Conservation (phyloP, 2,888 invertebrate species). For the Xestia rhomboidea region DNA sequence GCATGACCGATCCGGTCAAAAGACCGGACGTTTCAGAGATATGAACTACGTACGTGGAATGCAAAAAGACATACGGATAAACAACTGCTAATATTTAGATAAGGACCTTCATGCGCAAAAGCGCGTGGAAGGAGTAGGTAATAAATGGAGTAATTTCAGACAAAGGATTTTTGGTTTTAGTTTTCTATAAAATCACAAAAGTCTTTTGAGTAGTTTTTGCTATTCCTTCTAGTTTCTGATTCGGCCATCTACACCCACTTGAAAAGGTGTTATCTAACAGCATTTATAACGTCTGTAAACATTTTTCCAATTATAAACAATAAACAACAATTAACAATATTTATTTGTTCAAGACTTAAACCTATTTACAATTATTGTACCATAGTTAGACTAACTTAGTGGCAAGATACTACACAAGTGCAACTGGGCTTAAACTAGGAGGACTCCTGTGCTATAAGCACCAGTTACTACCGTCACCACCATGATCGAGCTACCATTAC, state of each 20-base stretch:
- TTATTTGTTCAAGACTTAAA: too few relatives aligned
- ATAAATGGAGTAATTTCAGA: constrained; percentile 18
- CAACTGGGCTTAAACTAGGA: too few relatives aligned
- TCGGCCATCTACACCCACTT: neutral
- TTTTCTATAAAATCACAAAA: neutral
- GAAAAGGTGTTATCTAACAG: neutral
- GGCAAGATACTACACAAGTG: too few relatives aligned
- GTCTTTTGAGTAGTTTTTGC: neutral
- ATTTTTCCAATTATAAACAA: neutral
- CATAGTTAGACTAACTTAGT: too few relatives aligned
- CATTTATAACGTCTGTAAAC: neutral
- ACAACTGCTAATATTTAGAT: constrained; percentile 86
- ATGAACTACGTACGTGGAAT: constrained; percentile 78
- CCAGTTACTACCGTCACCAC: too few relatives aligned
- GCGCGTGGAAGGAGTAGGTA: constrained; percentile 17
- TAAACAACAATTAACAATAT: too few relatives aligned
- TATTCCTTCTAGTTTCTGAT: neutral
- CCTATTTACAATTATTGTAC: too few relatives aligned
- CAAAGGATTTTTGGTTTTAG: neutral
- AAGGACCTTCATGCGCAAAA: constrained; percentile 76
- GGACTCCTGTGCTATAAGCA: too few relatives aligned
- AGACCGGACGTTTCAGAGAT: constrained; percentile 78
- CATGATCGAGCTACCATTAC: too few relatives aligned
- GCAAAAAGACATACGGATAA: constrained; percentile 81
- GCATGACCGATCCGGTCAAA: constrained; percentile 77